Base-by-base conservation (phyloP, 1,140 invertebrate species). In the Diorhabda carinulata region DNA sequence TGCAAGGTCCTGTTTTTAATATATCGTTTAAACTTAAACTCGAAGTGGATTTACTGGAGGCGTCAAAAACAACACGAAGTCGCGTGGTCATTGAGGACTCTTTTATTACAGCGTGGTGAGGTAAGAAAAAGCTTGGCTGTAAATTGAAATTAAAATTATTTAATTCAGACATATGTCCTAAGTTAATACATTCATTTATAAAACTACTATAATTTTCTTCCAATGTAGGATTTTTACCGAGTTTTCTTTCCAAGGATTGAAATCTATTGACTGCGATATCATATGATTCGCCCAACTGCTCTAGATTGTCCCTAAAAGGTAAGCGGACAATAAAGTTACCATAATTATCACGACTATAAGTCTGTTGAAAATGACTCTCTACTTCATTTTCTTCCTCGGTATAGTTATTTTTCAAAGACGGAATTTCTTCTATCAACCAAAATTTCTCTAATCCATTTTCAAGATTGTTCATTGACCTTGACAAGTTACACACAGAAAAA, bases 131-230 rank as follows among this genome's bases (percentile, higher is more conserved):
- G n/a, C 52, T 7, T 9, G 42, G 10, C n/a, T 43, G 3, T 41
- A 5, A 6, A 5, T 3, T 1, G 10, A 6, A 25, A 25, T 25
- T 43, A 43, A 43, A 25, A 25, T 8, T 7, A 62, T 62, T 9
- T 3, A 78, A 59, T 57, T 60, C 9, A 40, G 73, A 70, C 77
- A 80, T 79, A 61, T 82, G 79, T 5, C 72, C 73, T 10, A n/a
- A n/a, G n/a, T n/a, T n/a, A n/a, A n/a, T n/a, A n/a, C n/a, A 82
- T 65, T 79, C 78, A 41, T 71, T 62, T 62, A 82, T 74, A 58
- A 81, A 79, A 3, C 73, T 56, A 4, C 66, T 45, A 52, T 79
- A 73, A 64, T 69, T 40, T 6, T 3, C 25, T 67, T 68, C 64
- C 5, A 73, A 57, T 9, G 42, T 43, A 3, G 41, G 6, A 45